Conservation (phyloP, 1,140 invertebrate genomes). For the Scaptomyza montana region DNA sequence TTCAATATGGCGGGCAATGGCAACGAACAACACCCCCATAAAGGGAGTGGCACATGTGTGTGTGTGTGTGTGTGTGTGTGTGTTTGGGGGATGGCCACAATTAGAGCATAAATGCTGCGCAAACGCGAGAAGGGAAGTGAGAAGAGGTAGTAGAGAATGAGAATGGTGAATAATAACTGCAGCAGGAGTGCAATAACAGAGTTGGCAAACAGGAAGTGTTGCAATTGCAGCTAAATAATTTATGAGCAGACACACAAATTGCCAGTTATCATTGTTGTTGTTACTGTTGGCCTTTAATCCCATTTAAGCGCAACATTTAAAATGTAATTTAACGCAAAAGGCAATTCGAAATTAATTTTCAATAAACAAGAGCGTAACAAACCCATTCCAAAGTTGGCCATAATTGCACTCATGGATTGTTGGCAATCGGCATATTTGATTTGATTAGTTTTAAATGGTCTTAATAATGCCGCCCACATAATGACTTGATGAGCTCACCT, state of each 20-base stretch:
- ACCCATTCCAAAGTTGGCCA: constrained; percentile 23
- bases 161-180: background rate
- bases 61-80: constrained; percentile 17
- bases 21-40: constrained; percentile 50
- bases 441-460: constrained; percentile 81
- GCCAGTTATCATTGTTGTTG: constrained; percentile 18
- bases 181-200: constrained; percentile 17
- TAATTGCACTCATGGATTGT: constrained; percentile 20
- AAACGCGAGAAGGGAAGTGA: constrained; percentile 46
- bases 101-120: constrained; percentile 78
- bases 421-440: constrained; percentile 68
- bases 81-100: constrained; percentile 58
- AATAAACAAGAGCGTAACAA: constrained; percentile 48
- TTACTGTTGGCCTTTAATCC: constrained; percentile 47
- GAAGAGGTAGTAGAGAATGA: background rate
- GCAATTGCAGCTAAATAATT: constrained; percentile 66
- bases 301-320: constrained; percentile 74
- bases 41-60: background rate
- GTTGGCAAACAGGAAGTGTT: constrained; percentile 15
- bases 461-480: constrained; percentile 67
- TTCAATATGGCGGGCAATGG: constrained; percentile 74
- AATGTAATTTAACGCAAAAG: constrained; percentile 68
- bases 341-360: constrained; percentile 72
- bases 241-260: constrained; percentile 35
- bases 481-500: constrained; percentile 68